Percentiles rank a stretch among this genome's conserved stretches.
These are phyloP conservation scores for Procambarus virginalis DNA, from an alignment of 1,140 invertebrate genomes.

Conservation along the genomic window DNA sequence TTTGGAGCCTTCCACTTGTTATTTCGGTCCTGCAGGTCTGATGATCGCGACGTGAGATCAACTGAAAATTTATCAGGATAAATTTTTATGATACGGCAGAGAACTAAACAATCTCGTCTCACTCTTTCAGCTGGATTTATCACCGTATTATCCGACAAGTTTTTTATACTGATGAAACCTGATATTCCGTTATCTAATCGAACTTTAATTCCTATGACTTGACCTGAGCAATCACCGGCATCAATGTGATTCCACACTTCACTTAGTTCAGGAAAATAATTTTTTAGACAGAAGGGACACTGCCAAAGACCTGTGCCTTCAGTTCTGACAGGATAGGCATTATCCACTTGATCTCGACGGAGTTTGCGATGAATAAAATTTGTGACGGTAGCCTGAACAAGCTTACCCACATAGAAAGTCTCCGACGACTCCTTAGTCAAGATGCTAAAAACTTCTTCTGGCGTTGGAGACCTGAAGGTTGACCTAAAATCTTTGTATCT, in stretches of 20 bases:
- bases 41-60: conserved; percentile 94
- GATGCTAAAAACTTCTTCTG: conserved; percentile 94
- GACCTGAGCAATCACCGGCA: conserved; percentile 94
- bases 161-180: conserved; percentile 96
- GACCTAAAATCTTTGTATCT: conserved; percentile 95
- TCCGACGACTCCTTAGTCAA: conserved; percentile 97
- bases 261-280: conserved; percentile 94
- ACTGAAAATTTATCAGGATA: conserved; percentile 95
- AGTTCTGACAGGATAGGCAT: conserved; percentile 94
- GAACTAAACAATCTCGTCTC: conserved; percentile 88
- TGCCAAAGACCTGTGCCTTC: conserved; percentile 93
- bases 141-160: conserved; percentile 95
- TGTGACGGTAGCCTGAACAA: conserved; percentile 84
- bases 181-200: conserved; percentile 96
- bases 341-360: conserved; percentile 93
- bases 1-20: conserved; percentile 91
- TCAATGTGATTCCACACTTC: conserved; percentile 99
- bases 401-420: conserved; percentile 94
- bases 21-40: conserved; percentile 93
- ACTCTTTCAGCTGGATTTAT: conserved; percentile 95
- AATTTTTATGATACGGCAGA: conserved; percentile 96
- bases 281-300: conserved; percentile 97
- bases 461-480: conserved; percentile 84
- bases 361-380: conserved; percentile 90
- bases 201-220: conserved; percentile 92